A percentile compares a stretch with the other conserved stretches of the same genome.
Conservation (phyloP, 53 echinoderm and acorn worm genomes). For the Holothuria leucospilota region DNA sequence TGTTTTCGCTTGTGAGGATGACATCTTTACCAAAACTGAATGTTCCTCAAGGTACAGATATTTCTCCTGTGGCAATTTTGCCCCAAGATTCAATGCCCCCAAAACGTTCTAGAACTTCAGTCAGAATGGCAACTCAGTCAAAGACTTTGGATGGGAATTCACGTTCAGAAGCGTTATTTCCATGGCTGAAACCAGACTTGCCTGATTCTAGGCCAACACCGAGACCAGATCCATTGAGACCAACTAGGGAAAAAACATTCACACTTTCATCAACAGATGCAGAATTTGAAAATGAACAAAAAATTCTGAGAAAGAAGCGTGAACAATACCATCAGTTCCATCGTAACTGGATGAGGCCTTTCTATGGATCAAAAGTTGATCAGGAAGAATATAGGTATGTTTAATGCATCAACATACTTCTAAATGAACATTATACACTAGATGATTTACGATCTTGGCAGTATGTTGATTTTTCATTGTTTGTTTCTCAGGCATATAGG, state of each 20-base stretch:
- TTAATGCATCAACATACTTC: too few relatives aligned
- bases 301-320: slow-evolving; percentile 78
- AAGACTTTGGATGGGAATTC: slow-evolving; percentile 4
- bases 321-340: slow-evolving; percentile 89
- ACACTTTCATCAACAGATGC: slow-evolving; percentile 81
- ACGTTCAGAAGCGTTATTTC: slow-evolving; percentile 3
- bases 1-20: not conserved
- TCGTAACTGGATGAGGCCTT: slow-evolving; percentile 90
- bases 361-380: slow-evolving; percentile 91
- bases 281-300: slow-evolving; percentile 78
- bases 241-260: slow-evolving; percentile 74
- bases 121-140: not conserved
- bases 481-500: too few relatives aligned
- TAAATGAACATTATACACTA: too few relatives aligned
- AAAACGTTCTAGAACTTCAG: slow-evolving; percentile 1
- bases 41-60: slow-evolving; percentile 6
- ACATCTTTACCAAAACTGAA: slow-evolving; percentile 34
- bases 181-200: slow-evolving; percentile 32
- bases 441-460: too few relatives aligned
- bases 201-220: slow-evolving; percentile 37
- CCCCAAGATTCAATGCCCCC: slow-evolving; percentile 20
- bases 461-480: too few relatives aligned
- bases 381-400: slow-evolving; percentile 91
- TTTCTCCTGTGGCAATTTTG: slow-evolving; percentile 5
- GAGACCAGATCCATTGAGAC: slow-evolving; percentile 80